Percentiles rank a stretch among this genome's conserved stretches.
Evolutionary conservation across 2,113 vertebrate species (phyloP).

Genomic region (Lasiurus borealis): DNA sequence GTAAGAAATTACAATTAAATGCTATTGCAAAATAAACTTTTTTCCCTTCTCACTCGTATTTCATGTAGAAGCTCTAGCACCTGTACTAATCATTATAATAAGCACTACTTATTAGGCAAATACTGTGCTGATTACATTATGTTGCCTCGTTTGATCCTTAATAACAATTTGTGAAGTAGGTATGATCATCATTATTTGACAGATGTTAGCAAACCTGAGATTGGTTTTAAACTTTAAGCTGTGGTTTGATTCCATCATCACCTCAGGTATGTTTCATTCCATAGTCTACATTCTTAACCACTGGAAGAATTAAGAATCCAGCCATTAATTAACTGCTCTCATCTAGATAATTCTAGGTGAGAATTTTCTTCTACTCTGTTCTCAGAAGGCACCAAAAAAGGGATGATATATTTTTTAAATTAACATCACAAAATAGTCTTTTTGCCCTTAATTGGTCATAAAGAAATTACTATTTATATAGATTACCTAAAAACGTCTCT

Average conservation of each 20-base stretch:
- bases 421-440: not conserved
- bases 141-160: not conserved
- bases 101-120: not conserved
- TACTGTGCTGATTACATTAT: not conserved
- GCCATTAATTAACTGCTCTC: not conserved
- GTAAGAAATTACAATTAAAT: conserved; percentile 57
- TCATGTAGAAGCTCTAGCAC: not conserved
- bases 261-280: not conserved
- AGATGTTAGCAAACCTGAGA: not conserved
- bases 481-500: conserved; percentile 3
- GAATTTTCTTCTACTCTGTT: not conserved
- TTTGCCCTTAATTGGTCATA: not conserved
- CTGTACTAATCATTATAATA: not conserved
- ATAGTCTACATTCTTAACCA: not conserved
- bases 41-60: not conserved
- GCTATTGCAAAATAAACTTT: not conserved
- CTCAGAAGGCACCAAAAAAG: conserved; percentile 11
- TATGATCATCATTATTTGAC: not conserved
- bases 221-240: not conserved
- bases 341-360: not conserved
- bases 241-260: not conserved
- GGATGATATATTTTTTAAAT: not conserved
- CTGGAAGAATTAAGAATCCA: not conserved
- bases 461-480: conserved; percentile 38
- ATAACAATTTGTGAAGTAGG: not conserved